Percentiles rank a stretch among this genome's conserved stretches.
These are phyloP conservation scores for Palythoa caribaeorum DNA, from an alignment of 92 coral and sea anemone species.

Conservation along the genomic window DNA sequence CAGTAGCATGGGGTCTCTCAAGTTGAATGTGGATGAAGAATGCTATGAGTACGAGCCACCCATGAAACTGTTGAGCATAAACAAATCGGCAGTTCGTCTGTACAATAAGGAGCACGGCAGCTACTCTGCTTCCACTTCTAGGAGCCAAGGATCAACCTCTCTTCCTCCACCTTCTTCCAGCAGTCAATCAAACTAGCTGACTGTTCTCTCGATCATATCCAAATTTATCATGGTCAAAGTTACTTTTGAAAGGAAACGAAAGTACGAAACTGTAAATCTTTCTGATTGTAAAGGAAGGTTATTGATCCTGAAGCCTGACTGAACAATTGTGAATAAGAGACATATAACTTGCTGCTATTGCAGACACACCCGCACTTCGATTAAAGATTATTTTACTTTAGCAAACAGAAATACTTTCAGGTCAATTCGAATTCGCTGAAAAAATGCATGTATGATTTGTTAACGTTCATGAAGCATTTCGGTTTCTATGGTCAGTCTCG, in stretches of 20 bases:
- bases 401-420: slow-evolving; percentile 17
- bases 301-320: neutral
- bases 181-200: slow-evolving; percentile 13
- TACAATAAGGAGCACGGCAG: slow-evolving; percentile 34
- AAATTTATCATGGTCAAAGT: neutral
- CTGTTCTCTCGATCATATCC: neutral
- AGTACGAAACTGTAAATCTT: neutral
- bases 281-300: neutral
- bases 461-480: neutral
- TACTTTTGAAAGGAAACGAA: neutral
- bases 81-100: slow-evolving; percentile 30
- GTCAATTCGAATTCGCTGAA: slow-evolving; percentile 4
- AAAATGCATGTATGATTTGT: slow-evolving; percentile 9
- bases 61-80: neutral
- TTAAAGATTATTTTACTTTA: neutral
- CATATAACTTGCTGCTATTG: slow-evolving; percentile 12
- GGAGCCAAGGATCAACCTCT: neutral
- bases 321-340: slow-evolving; percentile 18
- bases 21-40: slow-evolving; percentile 28
- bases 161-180: slow-evolving; percentile 2
- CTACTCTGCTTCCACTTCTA: neutral
- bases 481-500: neutral
- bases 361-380: slow-evolving; percentile 16
- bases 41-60: slow-evolving; percentile 33
- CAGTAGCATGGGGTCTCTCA: slow-evolving; percentile 37